Evolutionary conservation across 2,888 invertebrate species (phyloP).

Genomic region (Mythimna lalbum): DNA sequence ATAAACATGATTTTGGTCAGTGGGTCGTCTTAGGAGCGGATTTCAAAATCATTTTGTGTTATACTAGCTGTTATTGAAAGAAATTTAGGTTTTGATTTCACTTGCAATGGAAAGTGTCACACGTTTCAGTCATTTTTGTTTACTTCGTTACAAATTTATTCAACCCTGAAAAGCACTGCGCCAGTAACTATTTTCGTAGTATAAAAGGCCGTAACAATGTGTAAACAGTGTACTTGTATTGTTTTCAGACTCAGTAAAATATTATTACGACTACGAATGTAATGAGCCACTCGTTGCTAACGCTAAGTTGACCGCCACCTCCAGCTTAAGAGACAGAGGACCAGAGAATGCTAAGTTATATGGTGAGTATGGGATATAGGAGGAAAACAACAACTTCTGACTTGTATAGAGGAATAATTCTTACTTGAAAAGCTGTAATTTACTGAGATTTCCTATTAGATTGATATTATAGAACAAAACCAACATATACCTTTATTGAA

Average conservation of each 20-base stretch:
- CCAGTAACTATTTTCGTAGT: conserved; percentile 33
- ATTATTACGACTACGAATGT: conserved; percentile 92
- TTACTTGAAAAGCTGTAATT: background rate
- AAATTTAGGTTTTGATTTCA: background rate
- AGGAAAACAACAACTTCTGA: conserved; percentile 17
- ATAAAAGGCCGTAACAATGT: background rate
- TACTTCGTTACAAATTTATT: conserved; percentile 42
- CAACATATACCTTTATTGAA: background rate
- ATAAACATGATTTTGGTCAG: background rate
- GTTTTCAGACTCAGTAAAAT: conserved; percentile 82
- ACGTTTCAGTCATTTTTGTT: conserved; percentile 44
- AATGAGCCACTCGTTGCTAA: conserved; percentile 94
- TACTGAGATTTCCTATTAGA: conserved; percentile 1
- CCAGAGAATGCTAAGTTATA: conserved; percentile 96
- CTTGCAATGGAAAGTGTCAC: conserved; percentile 16
- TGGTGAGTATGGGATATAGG: conserved; percentile 91
- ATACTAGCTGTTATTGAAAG: background rate
- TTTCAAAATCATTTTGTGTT: too few species aligned
- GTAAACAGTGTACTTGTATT: conserved; percentile 13
- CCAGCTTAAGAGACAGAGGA: conserved; percentile 94
- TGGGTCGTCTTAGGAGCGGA: too few species aligned
- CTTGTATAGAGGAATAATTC: conserved; percentile 14
- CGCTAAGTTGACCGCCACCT: conserved; percentile 95
- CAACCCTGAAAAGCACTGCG: conserved; percentile 38
- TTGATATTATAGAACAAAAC: too few species aligned